Conservation (phyloP, 2,888 invertebrate species). For the Leptinotarsa haldemani region DNA sequence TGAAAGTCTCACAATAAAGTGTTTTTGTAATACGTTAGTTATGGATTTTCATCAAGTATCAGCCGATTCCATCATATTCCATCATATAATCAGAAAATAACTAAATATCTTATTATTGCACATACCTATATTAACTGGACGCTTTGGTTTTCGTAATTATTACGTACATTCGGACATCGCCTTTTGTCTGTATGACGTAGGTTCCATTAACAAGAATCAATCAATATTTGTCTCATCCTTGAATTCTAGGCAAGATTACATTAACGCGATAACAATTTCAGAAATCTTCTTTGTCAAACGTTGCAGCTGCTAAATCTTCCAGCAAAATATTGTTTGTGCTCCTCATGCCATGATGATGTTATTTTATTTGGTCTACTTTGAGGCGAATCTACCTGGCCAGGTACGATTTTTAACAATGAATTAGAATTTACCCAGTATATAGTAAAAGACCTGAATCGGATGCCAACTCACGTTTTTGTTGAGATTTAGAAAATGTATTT, state of each 20-base stretch:
- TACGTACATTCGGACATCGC: no score
- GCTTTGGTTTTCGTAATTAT: no score
- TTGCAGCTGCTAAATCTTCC: slow-evolving; percentile 27
- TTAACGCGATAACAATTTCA: slow-evolving; percentile 18
- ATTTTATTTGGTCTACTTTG: slow-evolving; percentile 6
- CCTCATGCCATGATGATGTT: neutral
- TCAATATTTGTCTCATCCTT: slow-evolving; percentile 28
- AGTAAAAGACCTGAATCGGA: neutral
- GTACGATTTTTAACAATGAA: slow-evolving; percentile 42
- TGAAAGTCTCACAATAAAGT: no score
- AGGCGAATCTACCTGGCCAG: slow-evolving; percentile 48
- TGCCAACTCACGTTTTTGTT: no score
- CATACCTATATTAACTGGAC: no score
- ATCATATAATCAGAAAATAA: no score
- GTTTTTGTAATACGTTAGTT: no score
- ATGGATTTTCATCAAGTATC: no score
- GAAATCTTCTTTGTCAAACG: slow-evolving; percentile 24
- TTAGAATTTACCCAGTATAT: slow-evolving; percentile 3
- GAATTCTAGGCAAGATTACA: slow-evolving; percentile 26
- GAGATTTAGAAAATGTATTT: no score
- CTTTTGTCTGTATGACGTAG: neutral
- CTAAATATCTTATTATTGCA: no score
- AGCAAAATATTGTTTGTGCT: neutral
- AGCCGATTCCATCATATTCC: no score
- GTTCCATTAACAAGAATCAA: slow-evolving; percentile 7